Base-by-base conservation (phyloP, 2,888 invertebrate species). In the Nymphalis polychloros region DNA sequence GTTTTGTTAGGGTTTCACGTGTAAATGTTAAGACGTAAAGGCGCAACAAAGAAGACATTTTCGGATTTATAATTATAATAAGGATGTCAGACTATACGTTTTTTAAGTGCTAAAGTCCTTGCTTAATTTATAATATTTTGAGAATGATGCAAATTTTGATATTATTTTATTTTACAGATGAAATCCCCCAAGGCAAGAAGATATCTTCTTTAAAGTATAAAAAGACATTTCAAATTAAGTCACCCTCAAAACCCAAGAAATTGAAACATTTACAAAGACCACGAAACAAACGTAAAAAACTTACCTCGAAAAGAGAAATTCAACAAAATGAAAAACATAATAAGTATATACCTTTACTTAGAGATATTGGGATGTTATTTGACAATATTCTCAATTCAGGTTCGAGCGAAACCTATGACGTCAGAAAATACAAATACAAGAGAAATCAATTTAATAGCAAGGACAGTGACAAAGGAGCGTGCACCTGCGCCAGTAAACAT, bases 321-420 rank as follows among this genome's bases (percentile, higher is more conserved):
- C 72, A 76, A 70, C 80, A 82, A 73, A 78, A 89, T 86, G 87
- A 81, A 63, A 77, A 80, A 75, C 83, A 82, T 73, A 79, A 81
- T 50, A 88, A 89, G 78, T 86, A 90, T 75, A 83, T 88, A 62
- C 90, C 91, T 57, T 78, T 92, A 63, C 87, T 92, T 81, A 89
- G 83, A 72, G 89, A 84, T 79, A 81, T 92, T 81, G 82, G 85
- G 76, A 74, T 90, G 80, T 76, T 92, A 77, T 85, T 92, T 82
- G 87, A 90, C 81, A 85, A 89, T 85, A 79, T 92, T 77, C 83
- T 92, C 75, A 73, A 77, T 72, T 64, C 84, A 75, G 83, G 84
- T 74, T 79, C 83, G 62, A 75, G 84, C 81, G 85, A 87, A 64
- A 80, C 84, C 72, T 67, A 65, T 60, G 67, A 72, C 59, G 62